Conservation (phyloP, 2,113 vertebrate species). For the Tachycineta bicolor region DNA sequence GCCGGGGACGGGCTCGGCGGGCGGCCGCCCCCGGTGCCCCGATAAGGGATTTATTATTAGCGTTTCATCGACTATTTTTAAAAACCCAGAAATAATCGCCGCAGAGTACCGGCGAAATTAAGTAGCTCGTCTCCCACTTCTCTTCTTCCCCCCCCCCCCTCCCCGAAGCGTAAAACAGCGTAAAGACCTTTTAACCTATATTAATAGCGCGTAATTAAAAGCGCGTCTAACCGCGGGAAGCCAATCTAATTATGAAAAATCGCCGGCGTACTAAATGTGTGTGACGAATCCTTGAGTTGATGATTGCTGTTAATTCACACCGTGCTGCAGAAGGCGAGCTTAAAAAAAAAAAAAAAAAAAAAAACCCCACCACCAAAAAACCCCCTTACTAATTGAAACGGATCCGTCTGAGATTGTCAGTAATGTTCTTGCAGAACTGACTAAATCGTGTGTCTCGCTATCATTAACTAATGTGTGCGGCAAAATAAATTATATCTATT, state of each 20-base stretch:
- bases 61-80: background rate
- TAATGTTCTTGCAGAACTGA: background rate
- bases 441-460: background rate
- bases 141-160: accelerated
- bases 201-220: background rate
- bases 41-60: background rate
- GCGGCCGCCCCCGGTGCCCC: background rate
- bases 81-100: background rate
- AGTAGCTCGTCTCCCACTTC: background rate
- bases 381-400: background rate
- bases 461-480: slow-evolving; percentile 47
- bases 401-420: background rate
- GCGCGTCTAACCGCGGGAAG: background rate
- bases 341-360: background rate
- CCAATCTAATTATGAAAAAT: background rate
- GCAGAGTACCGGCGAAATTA: background rate
- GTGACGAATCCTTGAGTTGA: background rate
- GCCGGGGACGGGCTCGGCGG: background rate
- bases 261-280: background rate
- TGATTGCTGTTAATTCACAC: background rate
- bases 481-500: slow-evolving; percentile 34
- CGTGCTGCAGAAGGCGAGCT: background rate
- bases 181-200: background rate
- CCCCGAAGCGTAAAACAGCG: background rate
- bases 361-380: background rate